Evolutionary conservation across 2,888 invertebrate species (phyloP).

Genomic region (Chaetogeoica ovagalla): DNA sequence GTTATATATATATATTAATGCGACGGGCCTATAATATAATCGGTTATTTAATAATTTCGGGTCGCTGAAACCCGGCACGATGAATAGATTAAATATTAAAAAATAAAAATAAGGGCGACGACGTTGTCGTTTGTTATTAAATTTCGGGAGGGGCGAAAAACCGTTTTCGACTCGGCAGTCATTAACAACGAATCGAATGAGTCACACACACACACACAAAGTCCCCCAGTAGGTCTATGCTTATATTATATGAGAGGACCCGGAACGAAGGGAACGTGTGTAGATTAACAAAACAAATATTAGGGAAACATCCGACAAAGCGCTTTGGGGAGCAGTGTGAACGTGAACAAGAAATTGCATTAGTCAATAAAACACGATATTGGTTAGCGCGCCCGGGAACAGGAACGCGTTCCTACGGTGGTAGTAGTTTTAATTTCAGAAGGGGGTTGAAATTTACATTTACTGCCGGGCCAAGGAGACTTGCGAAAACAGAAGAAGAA

Average conservation of each 20-base stretch:
- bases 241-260: background rate
- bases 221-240: background rate
- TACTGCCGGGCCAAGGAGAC: too few species aligned
- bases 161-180: slow-evolving; percentile 30
- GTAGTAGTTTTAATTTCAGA: background rate
- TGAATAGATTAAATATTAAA: too few species aligned
- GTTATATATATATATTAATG: too few species aligned
- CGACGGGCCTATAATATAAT: too few species aligned
- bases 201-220: slow-evolving; percentile 28
- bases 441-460: background rate
- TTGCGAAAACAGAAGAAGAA: too few species aligned
- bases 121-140: slow-evolving; percentile 1
- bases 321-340: slow-evolving; percentile 15
- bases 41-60: background rate
- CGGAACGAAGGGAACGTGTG: slow-evolving; percentile 28
- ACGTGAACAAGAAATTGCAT: slow-evolving; percentile 46
- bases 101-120: background rate
- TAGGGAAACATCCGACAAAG: slow-evolving; percentile 1
- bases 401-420: background rate
- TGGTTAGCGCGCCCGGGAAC: background rate
- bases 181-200: slow-evolving; percentile 45
- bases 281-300: slow-evolving; percentile 46
- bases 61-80: background rate
- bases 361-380: slow-evolving; percentile 38
- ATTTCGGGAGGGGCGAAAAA: slow-evolving; percentile 1